phyloP scores from a whole-genome alignment of 1,140 invertebrate genomes.

The Drosophila orosa region DNA sequence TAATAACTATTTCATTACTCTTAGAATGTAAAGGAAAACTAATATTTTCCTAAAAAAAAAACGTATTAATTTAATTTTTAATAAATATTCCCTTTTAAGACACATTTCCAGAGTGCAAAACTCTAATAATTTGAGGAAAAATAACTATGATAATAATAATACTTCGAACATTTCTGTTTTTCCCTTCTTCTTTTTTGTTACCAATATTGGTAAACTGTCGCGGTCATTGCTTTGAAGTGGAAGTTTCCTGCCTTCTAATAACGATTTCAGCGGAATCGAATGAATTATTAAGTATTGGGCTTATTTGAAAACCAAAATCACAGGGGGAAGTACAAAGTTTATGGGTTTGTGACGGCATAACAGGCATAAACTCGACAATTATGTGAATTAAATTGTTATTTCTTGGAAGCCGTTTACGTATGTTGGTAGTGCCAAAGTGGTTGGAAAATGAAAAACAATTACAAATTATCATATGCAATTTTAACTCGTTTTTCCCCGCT shows the following conservation, averaged over 20 bases:
- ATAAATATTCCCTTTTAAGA: too few relatives aligned
- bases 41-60: too few relatives aligned
- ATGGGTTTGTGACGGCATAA: slow-evolving; percentile 10
- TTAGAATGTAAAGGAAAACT: too few relatives aligned
- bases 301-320: slow-evolving; percentile 15
- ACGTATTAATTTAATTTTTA: too few relatives aligned
- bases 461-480: slow-evolving; percentile 52
- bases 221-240: slow-evolving; percentile 24
- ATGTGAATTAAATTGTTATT: slow-evolving; percentile 23
- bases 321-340: background rate
- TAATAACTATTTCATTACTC: too few relatives aligned
- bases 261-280: background rate
- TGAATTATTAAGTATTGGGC: slow-evolving; percentile 21
- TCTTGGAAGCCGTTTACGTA: slow-evolving; percentile 17
- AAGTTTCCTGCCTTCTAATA: slow-evolving; percentile 17
- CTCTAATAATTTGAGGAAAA: too few relatives aligned
- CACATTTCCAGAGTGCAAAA: too few relatives aligned
- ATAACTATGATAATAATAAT: background rate
- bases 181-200: background rate
- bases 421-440: too few relatives aligned
- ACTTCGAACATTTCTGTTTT: background rate
- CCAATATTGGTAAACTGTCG: slow-evolving; percentile 21
- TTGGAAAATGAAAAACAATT: slow-evolving; percentile 13
- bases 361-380: slow-evolving; percentile 20
- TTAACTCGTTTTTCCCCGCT: slow-evolving; percentile 4